These are phyloP conservation scores for Lepidurus apus DNA, from an alignment of 1,140 invertebrate species.

Conservation along the genomic window DNA sequence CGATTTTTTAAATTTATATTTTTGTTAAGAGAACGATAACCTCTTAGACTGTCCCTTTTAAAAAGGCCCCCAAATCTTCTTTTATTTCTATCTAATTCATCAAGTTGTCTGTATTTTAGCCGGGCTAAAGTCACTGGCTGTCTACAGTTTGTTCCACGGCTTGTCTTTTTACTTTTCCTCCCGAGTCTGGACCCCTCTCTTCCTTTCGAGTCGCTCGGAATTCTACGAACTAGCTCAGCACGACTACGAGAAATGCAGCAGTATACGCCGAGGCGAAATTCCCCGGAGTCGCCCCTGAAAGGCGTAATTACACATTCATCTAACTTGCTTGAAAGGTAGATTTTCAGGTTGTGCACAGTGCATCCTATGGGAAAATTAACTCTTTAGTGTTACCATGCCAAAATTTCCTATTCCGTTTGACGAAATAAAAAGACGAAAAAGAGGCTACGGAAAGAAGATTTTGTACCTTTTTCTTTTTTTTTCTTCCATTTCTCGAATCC, in stretches of 20 bases:
- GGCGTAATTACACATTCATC: constrained; percentile 15
- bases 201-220: neutral
- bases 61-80: too few species aligned
- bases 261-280: neutral
- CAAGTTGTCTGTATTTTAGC: neutral
- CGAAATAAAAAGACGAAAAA: neutral
- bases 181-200: neutral
- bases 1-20: neutral
- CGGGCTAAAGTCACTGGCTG: neutral
- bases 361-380: neutral
- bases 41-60: too few species aligned
- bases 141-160: neutral
- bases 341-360: neutral
- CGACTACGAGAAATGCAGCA: neutral
- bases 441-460: neutral
- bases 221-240: neutral
- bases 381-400: constrained; percentile 18
- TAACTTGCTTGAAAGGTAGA: constrained; percentile 4
- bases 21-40: neutral
- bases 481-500: neutral
- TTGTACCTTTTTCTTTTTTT: neutral
- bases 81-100: too few species aligned
- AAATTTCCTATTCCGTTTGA: constrained; percentile 5
- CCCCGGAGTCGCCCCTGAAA: constrained; percentile 9
- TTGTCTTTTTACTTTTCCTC: neutral